phyloP scores from a whole-genome alignment of 2,888 invertebrate species.

The Scaeva pyrastri region DNA sequence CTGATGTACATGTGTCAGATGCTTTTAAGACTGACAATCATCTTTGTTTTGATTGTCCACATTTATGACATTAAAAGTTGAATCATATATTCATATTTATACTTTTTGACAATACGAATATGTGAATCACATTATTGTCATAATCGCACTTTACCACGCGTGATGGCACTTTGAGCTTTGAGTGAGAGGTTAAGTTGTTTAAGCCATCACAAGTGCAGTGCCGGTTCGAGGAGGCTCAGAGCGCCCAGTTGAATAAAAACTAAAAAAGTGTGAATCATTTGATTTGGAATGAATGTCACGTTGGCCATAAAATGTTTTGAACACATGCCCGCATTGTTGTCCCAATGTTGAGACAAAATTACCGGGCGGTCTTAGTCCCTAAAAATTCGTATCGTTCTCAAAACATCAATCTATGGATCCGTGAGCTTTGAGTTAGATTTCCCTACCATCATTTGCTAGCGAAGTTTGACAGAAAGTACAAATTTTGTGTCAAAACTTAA shows the following conservation, averaged over 20 bases:
- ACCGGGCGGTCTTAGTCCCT: no score
- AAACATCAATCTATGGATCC: no score
- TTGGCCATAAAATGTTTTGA: no score
- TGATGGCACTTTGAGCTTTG: neutral
- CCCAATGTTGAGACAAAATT: no score
- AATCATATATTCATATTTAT: conserved; percentile 15
- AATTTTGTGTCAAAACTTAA: no score
- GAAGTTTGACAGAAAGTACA: no score
- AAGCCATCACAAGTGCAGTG: neutral
- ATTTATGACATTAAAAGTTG: conserved; percentile 53
- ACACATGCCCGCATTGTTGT: no score
- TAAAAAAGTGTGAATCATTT: no score
- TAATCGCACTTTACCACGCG: neutral
- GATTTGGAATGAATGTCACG: no score
- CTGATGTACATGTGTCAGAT: conserved; percentile 53
- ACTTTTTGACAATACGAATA: conserved; percentile 4
- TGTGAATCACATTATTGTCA: conserved; percentile 3
- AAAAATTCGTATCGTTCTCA: no score
- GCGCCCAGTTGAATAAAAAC: neutral
- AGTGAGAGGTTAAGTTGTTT: conserved; percentile 53
- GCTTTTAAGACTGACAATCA: conserved; percentile 51
- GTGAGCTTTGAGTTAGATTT: no score
- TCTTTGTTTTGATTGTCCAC: conserved; percentile 58
- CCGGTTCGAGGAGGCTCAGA: neutral
- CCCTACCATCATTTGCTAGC: no score